Base-by-base conservation (phyloP, 2,888 invertebrate genomes). In the Litoditis marina region DNA sequence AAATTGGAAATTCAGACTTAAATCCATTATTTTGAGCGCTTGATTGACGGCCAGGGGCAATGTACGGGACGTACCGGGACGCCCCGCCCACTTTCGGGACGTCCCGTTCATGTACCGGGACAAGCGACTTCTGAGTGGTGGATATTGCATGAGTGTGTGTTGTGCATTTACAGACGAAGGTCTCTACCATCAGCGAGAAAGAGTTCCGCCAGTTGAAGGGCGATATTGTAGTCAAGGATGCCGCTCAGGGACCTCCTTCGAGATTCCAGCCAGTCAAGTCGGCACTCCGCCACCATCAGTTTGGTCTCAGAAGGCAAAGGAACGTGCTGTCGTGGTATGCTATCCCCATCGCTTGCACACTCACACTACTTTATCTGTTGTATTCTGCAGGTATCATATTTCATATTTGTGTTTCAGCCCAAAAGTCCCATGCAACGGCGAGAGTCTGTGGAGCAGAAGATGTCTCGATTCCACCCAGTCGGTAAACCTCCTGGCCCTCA, bases 381-480 rank as follows among this genome's bases (percentile, higher is more conserved):
- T 25, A 13, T 36, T 32, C n/a, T 54, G n/a, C 49, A 49, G 16
- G n/a, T n/a, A n/a, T n/a, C 28, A 36, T 31, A 30, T 57, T 54
- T 47, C 53, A 63, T 53, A 52, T 39, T 25, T 25, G 5, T 19
- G 42, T 78, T 78, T 59, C 60, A 80, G 80, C 82, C 82, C 11
- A 73, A 76, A 47, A 79, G 78, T 32, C 82, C 82, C n/a, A 67
- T 82, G 66, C 78, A 76, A 50, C 72, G 79, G 39, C 74, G 81
- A 7, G 82, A 82, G 60, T 72, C 74, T 6, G 66, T 66, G 28
- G 82, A 80, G 36, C 71, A 75, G 61, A 73, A 74, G 46, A 64
- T 83, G 27, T 89, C 91, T 7, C 87, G 94, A 59, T 96, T 95
- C 87, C 96, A 93, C 85, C 94, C 94, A 0, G 94, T 94, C 7